Base-by-base conservation (phyloP, 2,113 vertebrate species). In the Ovibos moschatus region DNA sequence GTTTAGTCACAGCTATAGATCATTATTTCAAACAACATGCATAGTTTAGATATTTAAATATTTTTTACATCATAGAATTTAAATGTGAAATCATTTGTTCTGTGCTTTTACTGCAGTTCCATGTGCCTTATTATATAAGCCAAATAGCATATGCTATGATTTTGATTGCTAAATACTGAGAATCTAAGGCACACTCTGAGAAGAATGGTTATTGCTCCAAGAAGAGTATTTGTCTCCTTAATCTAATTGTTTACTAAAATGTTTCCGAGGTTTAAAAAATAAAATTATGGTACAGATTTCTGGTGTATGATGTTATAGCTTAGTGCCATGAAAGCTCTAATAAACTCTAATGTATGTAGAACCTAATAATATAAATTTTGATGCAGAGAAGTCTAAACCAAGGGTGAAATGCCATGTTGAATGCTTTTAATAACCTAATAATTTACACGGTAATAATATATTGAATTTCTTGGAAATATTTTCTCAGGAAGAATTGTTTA, bases 1-100 rank as follows among this genome's bases (percentile, higher is more conserved):
- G 33, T 98, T 97, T 92, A 97, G 71, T 93, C 23, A 89, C 47
- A 97, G 64, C 12, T 94, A 86, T 91, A 85, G 64, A 58, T 27
- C 43, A 96, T 96, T 97, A 96, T 94, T 98, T 98, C 79, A 90
- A 97, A 53, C 9, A 36, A 97, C 81, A 36, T 93, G 12, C n/a
- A 95, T 51, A n/a, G 95, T 98, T 74, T 92, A 79, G 64, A 91
- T 94, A 84, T 98, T 97, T 89, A 97, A 97, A 50, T 97, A 50
- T 25, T 97, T 98, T 89, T 95, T 17, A 3, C 89, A 85, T 53
- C 25, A 91, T 40, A 96, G 90, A 88, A 89, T 83, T 76, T 91
- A 97, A 85, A 96, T 83, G 74, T 95, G n/a, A 12, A 62, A 7
- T 45, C 1, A 57, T 74, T 96, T 97, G 40, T 95, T 97, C 90